Conservation (phyloP, 2,113 vertebrate genomes). For the Actenoides hombroni region DNA sequence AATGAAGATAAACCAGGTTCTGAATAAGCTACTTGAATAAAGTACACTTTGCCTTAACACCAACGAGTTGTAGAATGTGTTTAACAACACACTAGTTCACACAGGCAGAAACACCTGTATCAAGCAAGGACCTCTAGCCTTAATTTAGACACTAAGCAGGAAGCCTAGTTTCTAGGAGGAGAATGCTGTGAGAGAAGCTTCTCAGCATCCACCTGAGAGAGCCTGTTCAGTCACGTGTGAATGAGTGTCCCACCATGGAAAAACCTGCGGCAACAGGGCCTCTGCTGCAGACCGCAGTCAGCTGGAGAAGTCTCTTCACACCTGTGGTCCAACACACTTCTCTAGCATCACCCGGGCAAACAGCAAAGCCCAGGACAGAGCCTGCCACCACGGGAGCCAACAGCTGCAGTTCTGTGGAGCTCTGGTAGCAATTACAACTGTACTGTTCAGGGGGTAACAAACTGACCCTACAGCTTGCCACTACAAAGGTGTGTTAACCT, state of each 20-base stretch:
- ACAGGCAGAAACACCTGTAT: background rate
- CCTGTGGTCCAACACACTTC: background rate
- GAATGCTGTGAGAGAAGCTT: background rate
- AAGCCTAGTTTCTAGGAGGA: background rate
- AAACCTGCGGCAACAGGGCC: fast-evolving
- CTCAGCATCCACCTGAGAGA: fast-evolving
- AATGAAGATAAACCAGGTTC: background rate
- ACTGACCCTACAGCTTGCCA: background rate
- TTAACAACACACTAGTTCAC: background rate
- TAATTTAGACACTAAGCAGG: background rate
- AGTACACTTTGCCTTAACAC: background rate
- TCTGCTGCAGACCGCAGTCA: no score
- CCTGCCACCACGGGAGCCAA: background rate
- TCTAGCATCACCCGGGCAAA: background rate
- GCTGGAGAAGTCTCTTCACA: background rate
- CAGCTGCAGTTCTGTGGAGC: background rate
- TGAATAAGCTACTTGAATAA: background rate
- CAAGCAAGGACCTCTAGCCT: background rate
- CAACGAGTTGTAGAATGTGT: background rate
- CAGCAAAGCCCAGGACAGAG: background rate
- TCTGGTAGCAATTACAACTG: background rate
- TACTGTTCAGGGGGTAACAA: background rate
- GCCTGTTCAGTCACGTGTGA: fast-evolving
- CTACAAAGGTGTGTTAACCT: fast-evolving
- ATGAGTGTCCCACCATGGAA: background rate